These are phyloP conservation scores for Cryptoprocta ferox DNA, from an alignment of 2,797 vertebrate genomes.

Conservation along the genomic window DNA sequence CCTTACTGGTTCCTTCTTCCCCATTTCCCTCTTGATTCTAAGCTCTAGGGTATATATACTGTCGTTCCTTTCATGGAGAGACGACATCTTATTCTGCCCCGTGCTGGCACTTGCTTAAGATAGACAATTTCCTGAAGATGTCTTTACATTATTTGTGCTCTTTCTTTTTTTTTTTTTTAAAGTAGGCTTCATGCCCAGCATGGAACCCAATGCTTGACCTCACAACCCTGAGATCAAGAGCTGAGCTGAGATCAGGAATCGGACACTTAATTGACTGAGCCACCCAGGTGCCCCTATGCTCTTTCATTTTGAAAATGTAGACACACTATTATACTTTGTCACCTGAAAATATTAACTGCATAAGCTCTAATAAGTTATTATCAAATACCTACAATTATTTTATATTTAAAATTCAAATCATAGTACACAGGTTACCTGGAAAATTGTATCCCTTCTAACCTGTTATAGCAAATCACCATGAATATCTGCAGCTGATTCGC, in stretches of 20 bases:
- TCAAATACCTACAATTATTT: conserved; percentile 21
- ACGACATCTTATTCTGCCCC: background rate
- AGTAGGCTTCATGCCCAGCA: too few species aligned
- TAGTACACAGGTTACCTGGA: background rate
- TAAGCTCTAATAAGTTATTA: background rate
- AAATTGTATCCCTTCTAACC: background rate
- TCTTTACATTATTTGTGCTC: background rate
- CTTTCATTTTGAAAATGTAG: conserved; percentile 18
- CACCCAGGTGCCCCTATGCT: background rate
- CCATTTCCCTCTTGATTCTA: background rate
- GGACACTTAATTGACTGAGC: too few species aligned
- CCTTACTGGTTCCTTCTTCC: background rate
- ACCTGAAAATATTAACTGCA: conserved; percentile 35
- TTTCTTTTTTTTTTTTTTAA: background rate
- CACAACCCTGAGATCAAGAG: too few species aligned
- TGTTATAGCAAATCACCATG: background rate
- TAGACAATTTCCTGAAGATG: background rate
- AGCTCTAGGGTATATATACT: background rate
- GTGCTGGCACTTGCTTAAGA: background rate
- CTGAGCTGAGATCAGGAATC: too few species aligned
- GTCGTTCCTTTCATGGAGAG: background rate
- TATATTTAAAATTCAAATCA: conserved; percentile 38
- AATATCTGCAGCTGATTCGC: background rate
- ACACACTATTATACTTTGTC: conserved; percentile 6
- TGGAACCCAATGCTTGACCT: too few species aligned